Evolutionary conservation across 2,113 vertebrate genomes (phyloP).

Genomic region (Arothron firmamentum): DNA sequence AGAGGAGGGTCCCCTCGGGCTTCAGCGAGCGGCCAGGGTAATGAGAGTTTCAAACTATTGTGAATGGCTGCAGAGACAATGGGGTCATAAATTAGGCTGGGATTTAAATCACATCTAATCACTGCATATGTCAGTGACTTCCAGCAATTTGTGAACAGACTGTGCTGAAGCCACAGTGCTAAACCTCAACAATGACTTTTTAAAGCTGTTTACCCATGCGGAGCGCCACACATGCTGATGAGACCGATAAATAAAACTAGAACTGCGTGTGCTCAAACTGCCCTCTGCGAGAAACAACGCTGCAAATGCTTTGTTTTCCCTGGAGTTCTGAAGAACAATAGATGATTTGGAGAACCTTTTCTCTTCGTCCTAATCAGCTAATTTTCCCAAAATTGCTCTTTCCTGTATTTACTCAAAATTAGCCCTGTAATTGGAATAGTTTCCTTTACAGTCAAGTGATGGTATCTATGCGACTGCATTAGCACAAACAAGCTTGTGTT

Average conservation of each 20-base stretch:
- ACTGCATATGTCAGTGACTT: conserved; percentile 45
- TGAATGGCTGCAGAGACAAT: conserved; percentile 58
- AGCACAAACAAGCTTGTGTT: conserved; percentile 19
- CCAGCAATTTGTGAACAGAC: conserved; percentile 47
- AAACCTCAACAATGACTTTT: conserved; percentile 34
- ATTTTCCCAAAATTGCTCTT: conserved; percentile 44
- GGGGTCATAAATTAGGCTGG: conserved; percentile 62
- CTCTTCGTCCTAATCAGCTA: conserved; percentile 32
- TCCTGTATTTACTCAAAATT: conserved; percentile 65
- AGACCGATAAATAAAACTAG: conserved; percentile 6
- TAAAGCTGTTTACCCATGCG: conserved; percentile 31
- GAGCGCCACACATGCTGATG: conserved; percentile 22
- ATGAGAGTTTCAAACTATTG: conserved; percentile 54
- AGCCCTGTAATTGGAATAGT: conserved; percentile 26
- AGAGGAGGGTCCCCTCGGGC: conserved; percentile 12
- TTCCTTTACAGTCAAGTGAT: conserved; percentile 29
- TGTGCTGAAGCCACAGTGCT: conserved; percentile 18
- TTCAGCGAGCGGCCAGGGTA: conserved; percentile 34
- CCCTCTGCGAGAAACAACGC: too few relatives aligned
- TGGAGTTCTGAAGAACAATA: conserved; percentile 7
- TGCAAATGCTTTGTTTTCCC: not conserved
- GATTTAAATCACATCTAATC: conserved; percentile 63
- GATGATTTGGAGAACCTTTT: conserved; percentile 16
- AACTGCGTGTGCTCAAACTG: not conserved
- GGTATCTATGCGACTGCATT: conserved; percentile 22